Evolutionary conservation across 2,888 invertebrate species (phyloP).

Genomic region (Atherix ibis): DNA sequence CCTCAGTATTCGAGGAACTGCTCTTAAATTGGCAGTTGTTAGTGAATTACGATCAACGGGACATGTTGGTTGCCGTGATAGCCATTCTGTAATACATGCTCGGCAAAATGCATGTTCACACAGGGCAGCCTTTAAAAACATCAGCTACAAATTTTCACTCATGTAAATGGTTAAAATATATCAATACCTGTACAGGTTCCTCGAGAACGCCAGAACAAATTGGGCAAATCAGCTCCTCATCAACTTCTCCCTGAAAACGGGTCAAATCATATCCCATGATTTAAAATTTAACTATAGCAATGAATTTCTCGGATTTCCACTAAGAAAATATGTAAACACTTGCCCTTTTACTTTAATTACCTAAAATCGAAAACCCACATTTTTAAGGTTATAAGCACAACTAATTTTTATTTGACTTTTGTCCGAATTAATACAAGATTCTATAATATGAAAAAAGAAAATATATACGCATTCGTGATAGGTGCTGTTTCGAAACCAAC

Average conservation of each 20-base stretch:
- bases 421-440: too few species aligned
- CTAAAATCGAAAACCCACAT: too few species aligned
- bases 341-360: too few species aligned
- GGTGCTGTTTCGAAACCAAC: too few species aligned
- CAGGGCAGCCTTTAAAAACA: conserved; percentile 55
- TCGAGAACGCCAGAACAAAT: conserved; percentile 92
- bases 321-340: too few species aligned
- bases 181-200: conserved; percentile 77
- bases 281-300: too few species aligned
- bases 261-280: conserved; percentile 95
- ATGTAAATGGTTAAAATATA: conserved; percentile 4
- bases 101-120: conserved; percentile 96
- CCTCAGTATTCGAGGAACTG: conserved; percentile 83
- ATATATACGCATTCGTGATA: too few species aligned
- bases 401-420: too few species aligned
- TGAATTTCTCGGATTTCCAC: too few species aligned
- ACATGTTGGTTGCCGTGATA: conserved; percentile 83
- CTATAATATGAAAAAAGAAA: too few species aligned
- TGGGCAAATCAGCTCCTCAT: conserved; percentile 91
- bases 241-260: conserved; percentile 89
- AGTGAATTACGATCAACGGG: conserved; percentile 86
- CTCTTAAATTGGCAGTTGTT: conserved; percentile 74
- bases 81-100: conserved; percentile 89
- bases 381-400: too few species aligned
- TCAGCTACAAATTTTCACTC: not conserved